These are phyloP conservation scores for Macrotus californicus DNA, from an alignment of 2,113 vertebrate genomes.

Conservation along the genomic window DNA sequence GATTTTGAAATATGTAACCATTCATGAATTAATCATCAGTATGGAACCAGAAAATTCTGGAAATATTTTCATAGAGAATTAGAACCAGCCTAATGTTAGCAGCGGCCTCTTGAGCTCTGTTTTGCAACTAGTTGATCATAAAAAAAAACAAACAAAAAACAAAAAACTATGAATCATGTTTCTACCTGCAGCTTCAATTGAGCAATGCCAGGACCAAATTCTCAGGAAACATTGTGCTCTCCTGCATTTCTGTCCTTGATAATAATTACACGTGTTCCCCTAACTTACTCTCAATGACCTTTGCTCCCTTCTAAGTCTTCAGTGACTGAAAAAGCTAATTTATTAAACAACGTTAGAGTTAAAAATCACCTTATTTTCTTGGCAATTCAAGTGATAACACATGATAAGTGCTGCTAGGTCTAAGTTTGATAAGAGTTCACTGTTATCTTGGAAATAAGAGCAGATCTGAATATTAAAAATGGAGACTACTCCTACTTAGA, in stretches of 20 bases:
- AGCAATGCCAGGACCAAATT: neutral
- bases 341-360: neutral
- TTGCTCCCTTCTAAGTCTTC: slow-evolving; percentile 1
- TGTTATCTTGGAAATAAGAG: slow-evolving; percentile 5
- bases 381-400: neutral
- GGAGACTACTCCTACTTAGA: neutral
- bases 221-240: neutral
- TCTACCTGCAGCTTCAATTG: neutral
- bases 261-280: neutral
- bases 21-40: neutral
- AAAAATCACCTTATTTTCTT: neutral
- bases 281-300: neutral
- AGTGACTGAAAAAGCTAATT: neutral
- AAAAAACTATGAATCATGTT: neutral
- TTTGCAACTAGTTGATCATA: neutral
- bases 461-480: neutral
- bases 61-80: neutral
- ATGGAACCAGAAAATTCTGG: neutral
- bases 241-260: neutral
- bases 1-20: neutral
- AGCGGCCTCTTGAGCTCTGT: neutral
- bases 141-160: slow-evolving; percentile 1
- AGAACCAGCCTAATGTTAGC: neutral
- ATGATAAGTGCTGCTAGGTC: neutral
- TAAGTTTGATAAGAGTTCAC: neutral